A percentile compares a stretch with the other conserved stretches of the same genome.
phyloP scores from a whole-genome alignment of 2,113 vertebrate genomes.

The Callipepla californica region DNA sequence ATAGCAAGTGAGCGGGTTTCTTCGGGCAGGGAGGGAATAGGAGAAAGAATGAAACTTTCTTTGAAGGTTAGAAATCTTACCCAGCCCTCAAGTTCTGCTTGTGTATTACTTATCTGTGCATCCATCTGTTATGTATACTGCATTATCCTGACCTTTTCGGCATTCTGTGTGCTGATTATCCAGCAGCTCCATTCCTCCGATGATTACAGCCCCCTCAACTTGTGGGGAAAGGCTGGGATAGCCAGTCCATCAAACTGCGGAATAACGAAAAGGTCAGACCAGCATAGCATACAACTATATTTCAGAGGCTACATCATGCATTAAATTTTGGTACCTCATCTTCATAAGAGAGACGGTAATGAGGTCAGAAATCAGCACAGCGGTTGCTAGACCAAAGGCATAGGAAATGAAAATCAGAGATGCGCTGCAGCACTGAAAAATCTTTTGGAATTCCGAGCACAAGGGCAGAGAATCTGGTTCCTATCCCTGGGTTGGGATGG shows the following conservation, averaged over 20 bases:
- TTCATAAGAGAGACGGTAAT: not conserved
- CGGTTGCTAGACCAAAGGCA: not conserved
- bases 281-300: not conserved
- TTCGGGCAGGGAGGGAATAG: not conserved
- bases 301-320: conserved; percentile 22
- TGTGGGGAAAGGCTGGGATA: not conserved
- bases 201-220: not conserved
- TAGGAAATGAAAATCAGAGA: not conserved
- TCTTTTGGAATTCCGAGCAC: not conserved
- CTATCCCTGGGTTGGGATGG: not conserved
- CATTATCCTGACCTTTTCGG: conserved; percentile 53
- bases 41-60: not conserved
- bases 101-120: not conserved
- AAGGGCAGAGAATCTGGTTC: not conserved
- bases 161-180: conserved; percentile 27
- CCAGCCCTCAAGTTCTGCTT: not conserved
- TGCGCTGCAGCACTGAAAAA: not conserved
- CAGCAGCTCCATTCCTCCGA: not conserved
- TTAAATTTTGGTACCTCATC: conserved; percentile 11
- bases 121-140: not conserved
- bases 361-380: conserved; percentile 12
- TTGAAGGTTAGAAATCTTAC: not conserved
- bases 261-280: conserved; percentile 63
- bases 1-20: not conserved
- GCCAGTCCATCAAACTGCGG: conserved; percentile 31